Conservation (phyloP, 2,888 invertebrate species). For the Prosopocoilus inquinatus region DNA sequence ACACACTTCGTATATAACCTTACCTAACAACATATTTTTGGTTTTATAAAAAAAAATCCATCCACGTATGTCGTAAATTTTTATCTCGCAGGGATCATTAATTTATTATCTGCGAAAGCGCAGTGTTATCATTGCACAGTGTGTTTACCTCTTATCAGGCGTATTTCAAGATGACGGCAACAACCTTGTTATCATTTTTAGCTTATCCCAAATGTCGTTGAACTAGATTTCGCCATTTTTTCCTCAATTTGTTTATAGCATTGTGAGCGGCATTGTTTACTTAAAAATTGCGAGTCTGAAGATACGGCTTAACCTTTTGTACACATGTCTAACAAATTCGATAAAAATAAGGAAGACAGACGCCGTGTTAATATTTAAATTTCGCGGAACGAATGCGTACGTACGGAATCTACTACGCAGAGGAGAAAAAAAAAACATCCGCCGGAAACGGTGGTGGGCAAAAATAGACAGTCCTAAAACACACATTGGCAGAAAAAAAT, state of each 20-base stretch:
- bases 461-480: too few species aligned
- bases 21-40: too few species aligned
- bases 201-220: conserved; percentile 31
- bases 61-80: too few species aligned
- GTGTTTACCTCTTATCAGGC: conserved; percentile 28
- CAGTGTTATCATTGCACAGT: conserved; percentile 24
- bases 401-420: too few species aligned
- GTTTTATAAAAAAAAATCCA: too few species aligned
- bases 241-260: conserved; percentile 17
- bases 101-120: conserved; percentile 6
- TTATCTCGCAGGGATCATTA: too few species aligned
- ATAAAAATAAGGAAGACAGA: not conserved
- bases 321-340: not conserved
- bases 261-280: conserved; percentile 9
- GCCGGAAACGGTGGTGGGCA: too few species aligned
- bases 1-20: too few species aligned
- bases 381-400: too few species aligned
- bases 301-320: conserved; percentile 3
- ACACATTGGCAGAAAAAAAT: too few species aligned
- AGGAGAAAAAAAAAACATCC: too few species aligned
- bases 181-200: conserved; percentile 30
- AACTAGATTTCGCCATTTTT: conserved; percentile 30
- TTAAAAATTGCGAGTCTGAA: conserved; percentile 8
- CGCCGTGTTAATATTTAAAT: too few species aligned
- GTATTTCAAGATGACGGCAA: conserved; percentile 28